Base-by-base conservation (phyloP, 2,797 vertebrate species). In the Avahi laniger region DNA sequence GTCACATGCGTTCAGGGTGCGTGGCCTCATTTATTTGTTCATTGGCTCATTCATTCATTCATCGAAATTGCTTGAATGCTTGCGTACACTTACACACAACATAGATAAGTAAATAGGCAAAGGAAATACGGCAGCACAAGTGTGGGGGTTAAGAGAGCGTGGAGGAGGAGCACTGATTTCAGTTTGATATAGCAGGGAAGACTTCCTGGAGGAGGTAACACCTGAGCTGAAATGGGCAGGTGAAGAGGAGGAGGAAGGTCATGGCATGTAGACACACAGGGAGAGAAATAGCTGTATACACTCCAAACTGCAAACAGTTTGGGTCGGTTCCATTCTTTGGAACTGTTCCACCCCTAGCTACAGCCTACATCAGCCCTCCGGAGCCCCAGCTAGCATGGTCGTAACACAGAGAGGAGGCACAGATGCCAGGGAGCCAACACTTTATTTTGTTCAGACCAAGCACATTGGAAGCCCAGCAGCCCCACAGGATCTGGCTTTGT, bases 361-460 rank as follows among this genome's bases (percentile, higher is more conserved):
- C 1, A 35, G 50, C 41, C 38, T 46, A 1, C 52, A 1, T 22
- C 54, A 22, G 17, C 20, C 17, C 52, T 33, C 61, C 33, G 4
- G 54, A 59, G 33, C 54, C 54, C 91, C 54, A 11, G 48, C 26
- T 57, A 43, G 65, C 48, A 4, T 5, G 18, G 24, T 3, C 33
- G 18, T 3, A 95, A 88, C 43, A 83, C 54, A 30, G 11, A 96
- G 79, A 78, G 65, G 65, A 43, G 35, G 24, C 75, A 59, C 0
- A 0, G 54, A 54, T 14, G 85, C 67, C 98, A 97, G 94, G 97
- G 88, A 98, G 97, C 94, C 75, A 96, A 63, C 46, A 9, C 96
- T 99, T 99, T 99, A 99, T 99, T 99, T 95, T 94, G 95, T 96
- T 96, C 92, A 98, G 98, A 97, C 95, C 97, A 95, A 96, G 96